Evolutionary conservation across 2,888 invertebrate genomes (phyloP), one percentile per base, ranked within the genome.

Genomic region (Netelia fuscicornis): DNA sequence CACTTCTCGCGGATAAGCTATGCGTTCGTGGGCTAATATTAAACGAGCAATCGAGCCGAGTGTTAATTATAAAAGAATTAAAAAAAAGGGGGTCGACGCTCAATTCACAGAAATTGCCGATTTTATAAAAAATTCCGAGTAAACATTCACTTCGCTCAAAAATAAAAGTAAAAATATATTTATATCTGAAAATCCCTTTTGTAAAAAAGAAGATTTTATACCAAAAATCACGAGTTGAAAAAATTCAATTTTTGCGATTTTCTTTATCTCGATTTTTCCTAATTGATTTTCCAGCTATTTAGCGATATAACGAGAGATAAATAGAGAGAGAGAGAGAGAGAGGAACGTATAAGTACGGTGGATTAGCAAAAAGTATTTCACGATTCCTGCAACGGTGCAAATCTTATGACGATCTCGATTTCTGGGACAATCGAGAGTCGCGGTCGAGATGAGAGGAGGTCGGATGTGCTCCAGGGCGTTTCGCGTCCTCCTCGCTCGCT

Each of bases 391-490:
- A 72, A 17, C 65, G 37, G 11, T 37, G n/a, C 25, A 67, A 77
- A 65, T 67, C 79, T 64, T 68, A 72, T 76, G 74, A 70, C 65
- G 70, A 83, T 83, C 79, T 72, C 42, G 79, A 79, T 79, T 79
- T 72, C 78, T 74, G 83, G 77, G 78, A 60, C 83, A 83, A 79
- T 83, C 74, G 72, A 71, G 79, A 68, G 67, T 72, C 65, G 77
- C 62, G 72, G 64, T 56, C 62, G 71, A 60, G 60, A 77, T 42
- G 23, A 44, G 65, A 30, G 30, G 74, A 74, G 74, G 56, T 80
- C 80, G 83, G 80, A 83, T 80, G 75, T 80, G 80, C 75, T 84
- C 71, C 72, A 54, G 77, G 84, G 81, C 52, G 68, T 81, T 44
- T 81, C 64, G 71, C 67, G 72, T 68, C 72, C 62, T 67, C 71